These are phyloP conservation scores for Allacma fusca DNA, from an alignment of 2,888 invertebrate species.

Conservation along the genomic window DNA sequence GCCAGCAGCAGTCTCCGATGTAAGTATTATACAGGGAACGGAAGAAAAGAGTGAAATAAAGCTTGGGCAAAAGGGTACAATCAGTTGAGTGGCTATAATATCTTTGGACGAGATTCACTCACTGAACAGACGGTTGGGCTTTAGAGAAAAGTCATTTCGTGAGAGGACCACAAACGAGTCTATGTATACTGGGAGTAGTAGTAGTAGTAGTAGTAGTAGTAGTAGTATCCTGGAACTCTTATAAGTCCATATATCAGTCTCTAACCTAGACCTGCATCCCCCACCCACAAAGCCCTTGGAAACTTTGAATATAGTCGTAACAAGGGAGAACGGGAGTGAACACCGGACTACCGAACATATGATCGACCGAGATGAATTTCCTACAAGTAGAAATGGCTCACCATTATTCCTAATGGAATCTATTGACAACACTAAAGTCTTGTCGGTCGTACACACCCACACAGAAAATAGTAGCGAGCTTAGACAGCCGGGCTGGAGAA, in stretches of 20 bases:
- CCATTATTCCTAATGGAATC: slow-evolving; percentile 47
- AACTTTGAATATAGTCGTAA: slow-evolving; percentile 13
- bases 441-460: background rate
- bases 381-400: slow-evolving; percentile 44
- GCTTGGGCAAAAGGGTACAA: slow-evolving; percentile 21
- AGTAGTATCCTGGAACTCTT: too few relatives aligned
- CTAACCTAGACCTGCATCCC: background rate
- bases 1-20: background rate
- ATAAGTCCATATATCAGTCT: background rate
- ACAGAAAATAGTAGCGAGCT: background rate
- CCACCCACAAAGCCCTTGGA: background rate
- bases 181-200: too few relatives aligned
- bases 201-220: too few relatives aligned
- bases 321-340: background rate
- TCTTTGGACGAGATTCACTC: slow-evolving; percentile 37
- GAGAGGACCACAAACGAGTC: slow-evolving; percentile 41
- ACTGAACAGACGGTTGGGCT: slow-evolving; percentile 33
- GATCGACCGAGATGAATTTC: slow-evolving; percentile 9
- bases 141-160: slow-evolving; percentile 42
- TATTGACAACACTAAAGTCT: slow-evolving; percentile 41
- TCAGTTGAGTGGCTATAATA: slow-evolving; percentile 43
- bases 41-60: slow-evolving; percentile 21
- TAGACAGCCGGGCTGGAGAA: background rate
- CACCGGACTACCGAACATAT: background rate
- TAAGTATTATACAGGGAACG: background rate